Evolutionary conservation across 2,797 vertebrate genomes (phyloP).

Genomic region (Anguilla anguilla): DNA sequence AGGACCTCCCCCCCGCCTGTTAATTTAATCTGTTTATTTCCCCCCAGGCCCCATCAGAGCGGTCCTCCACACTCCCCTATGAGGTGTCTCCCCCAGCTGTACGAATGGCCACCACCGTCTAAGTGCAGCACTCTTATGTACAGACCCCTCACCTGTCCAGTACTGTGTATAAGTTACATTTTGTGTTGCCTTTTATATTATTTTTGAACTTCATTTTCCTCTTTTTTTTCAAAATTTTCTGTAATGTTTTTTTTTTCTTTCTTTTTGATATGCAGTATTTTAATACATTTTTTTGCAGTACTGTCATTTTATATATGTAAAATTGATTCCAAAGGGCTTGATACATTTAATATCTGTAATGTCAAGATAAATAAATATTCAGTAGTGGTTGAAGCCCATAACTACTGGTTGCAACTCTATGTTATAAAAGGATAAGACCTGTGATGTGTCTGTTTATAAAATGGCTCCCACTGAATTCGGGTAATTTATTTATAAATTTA

Average conservation of each 20-base stretch:
- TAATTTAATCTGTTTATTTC: too few relatives aligned
- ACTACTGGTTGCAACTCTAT: background rate
- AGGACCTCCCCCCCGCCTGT: too few relatives aligned
- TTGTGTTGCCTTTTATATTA: background rate
- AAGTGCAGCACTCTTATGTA: background rate
- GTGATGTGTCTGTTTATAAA: background rate
- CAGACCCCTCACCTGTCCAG: background rate
- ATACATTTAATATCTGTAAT: too few relatives aligned
- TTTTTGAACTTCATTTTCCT: background rate
- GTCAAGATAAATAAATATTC: too few relatives aligned
- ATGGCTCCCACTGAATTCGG: background rate
- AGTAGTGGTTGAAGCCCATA: background rate
- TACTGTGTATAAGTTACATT: background rate
- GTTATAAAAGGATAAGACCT: background rate
- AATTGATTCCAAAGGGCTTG: background rate
- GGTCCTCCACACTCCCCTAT: too few relatives aligned
- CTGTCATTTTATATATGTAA: background rate
- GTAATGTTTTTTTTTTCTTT: too few relatives aligned
- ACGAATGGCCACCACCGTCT: background rate
- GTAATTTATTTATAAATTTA: background rate
- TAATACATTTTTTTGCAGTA: background rate
- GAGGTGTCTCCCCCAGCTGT: background rate
- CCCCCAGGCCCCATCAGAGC: too few relatives aligned
- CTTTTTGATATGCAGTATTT: background rate
- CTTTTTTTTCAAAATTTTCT: background rate